Percentiles rank a stretch among this genome's conserved stretches.
Conservation (phyloP, 2,797 vertebrate genomes). For the Emydoidea blandingii region DNA sequence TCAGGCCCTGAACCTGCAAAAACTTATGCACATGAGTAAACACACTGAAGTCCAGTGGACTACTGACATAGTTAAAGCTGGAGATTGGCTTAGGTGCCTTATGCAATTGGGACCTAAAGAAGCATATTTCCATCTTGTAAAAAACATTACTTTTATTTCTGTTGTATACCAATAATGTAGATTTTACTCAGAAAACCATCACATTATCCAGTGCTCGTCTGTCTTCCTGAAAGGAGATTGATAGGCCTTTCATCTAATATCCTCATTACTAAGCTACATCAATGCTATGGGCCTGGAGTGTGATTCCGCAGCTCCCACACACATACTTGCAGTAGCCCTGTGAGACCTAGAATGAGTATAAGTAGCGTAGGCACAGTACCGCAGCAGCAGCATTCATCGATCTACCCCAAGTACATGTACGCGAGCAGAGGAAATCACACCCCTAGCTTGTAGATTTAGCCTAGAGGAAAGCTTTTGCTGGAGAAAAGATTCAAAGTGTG, state of each 20-base stretch:
- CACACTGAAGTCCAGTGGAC: background rate
- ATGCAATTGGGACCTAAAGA: background rate
- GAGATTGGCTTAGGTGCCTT: background rate
- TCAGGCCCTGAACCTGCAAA: background rate
- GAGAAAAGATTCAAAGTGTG: accelerated
- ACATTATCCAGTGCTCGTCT: background rate
- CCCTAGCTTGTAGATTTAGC: accelerated
- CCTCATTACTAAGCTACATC: background rate
- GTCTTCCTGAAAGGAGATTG: background rate
- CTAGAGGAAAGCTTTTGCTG: background rate
- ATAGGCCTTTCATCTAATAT: background rate
- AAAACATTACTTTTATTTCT: background rate
- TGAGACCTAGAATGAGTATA: background rate
- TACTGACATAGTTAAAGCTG: background rate
- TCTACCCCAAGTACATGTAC: background rate
- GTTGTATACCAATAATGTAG: background rate
- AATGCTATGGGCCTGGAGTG: background rate
- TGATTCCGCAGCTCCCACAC: background rate
- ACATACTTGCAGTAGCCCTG: background rate
- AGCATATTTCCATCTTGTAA: background rate
- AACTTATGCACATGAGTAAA: background rate
- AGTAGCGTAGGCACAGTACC: background rate
- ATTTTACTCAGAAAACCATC: background rate
- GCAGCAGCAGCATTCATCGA: background rate
- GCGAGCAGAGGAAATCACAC: background rate